Base-by-base conservation (phyloP, 2,113 vertebrate genomes). In the Bothrops jararaca region DNA sequence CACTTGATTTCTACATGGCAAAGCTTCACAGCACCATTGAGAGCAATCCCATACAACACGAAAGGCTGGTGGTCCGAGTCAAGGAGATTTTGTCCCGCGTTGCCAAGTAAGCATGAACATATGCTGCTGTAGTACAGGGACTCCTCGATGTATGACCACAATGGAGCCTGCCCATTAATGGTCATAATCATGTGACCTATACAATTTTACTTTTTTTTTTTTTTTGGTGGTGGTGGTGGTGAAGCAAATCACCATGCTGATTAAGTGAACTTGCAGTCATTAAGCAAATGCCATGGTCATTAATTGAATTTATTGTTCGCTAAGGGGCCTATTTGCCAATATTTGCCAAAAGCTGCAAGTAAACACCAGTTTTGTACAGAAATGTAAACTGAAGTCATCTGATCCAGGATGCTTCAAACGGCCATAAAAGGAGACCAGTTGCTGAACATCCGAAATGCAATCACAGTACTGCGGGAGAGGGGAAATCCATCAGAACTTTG, bases 1-100 rank as follows among this genome's bases (percentile, higher is more conserved):
- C 98, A 10, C 97, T 99, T 94, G 99, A 99, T 95, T 98, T 99
- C 15, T 99, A 99, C 95, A 98, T 99, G 98, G 98, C 98, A 60
- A 98, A 98, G 93, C 97, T 99, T 93, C 99, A 98, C 95, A 98
- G 98, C 0, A 97, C 98, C 89, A 98, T 99, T 0, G 99, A 99
- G 96, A 98, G 98, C 91, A 99, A 99, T 96, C 99, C 99, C 0
- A 96, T 98, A 13, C 99, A 99, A 96, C 98, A 99, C 0, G 98
- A 98, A 74, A 97, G 98, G 0, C 97, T 99, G 92, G 98, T 99
- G 39, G 95, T 97, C 29, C 98, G 99, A 85, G 98, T 99, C 85
- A 98, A 98, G 89, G 98, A 99, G 93, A 98, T 99, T 95, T 97
- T 99, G 91, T 98, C 98, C 95, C 98, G 98, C 92, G 97, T 99